Base-by-base conservation (phyloP, 2,888 invertebrate species). In the Caenorhabditis afra region DNA sequence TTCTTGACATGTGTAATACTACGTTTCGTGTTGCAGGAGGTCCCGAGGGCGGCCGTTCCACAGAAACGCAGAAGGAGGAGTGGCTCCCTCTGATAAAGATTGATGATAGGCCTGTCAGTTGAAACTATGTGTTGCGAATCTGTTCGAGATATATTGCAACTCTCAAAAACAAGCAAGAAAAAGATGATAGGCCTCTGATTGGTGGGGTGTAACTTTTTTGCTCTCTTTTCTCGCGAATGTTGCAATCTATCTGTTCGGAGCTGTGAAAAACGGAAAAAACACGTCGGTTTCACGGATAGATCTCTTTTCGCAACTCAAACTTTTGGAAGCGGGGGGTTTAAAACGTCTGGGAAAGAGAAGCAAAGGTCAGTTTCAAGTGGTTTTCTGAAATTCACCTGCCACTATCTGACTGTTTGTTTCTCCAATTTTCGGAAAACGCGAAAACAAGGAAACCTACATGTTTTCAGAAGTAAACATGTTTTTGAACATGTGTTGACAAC, bases 1-100 rank as follows among this genome's bases (percentile, higher is more conserved):
- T 7, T 53, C 14, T 29, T 35, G n/a, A 29, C 47, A 29, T 55
- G 64, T 73, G 73, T 73, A 73, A 73, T 73, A 64, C 64, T 73
- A 64, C 64, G 73, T 50, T 62, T 71, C 49, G 35, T 23, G 61
- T 71, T 73, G 73, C 64, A 57, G 62, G 52, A 55, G 70, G 62
- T 45, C 71, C 62, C 55, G 57, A 44, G 57, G 73, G 62, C 73
- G 73, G 64, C 58, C 73, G 73, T 73, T 73, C 73, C 70, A 20
- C 39, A 67, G 55, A 57, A 67, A 58, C 57, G 49, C 29, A 29
- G 29, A 29, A n/a, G n/a, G n/a, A n/a, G n/a, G 29, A 3, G 29
- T 29, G 29, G 29, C 29, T 29, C 29, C 20, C 14, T 45, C 55
- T 64, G 73, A 73, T 73, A 73, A 73, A 73, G 73, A 73, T 64